phyloP scores from a whole-genome alignment of 1,140 invertebrate species.

The Zaprionus vittiger region DNA sequence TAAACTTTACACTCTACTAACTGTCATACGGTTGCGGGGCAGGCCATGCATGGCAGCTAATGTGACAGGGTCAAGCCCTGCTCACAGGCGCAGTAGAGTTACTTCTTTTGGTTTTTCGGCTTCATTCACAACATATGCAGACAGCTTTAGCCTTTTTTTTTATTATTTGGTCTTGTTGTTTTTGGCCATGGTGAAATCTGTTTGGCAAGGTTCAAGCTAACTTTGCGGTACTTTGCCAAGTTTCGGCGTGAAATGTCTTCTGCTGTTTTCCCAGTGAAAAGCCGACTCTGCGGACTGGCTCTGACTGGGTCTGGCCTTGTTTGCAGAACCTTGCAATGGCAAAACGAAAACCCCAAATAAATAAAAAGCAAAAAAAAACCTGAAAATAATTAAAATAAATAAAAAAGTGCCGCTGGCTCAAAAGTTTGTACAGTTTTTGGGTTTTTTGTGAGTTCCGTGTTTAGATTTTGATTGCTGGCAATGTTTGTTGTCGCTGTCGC shows the following conservation, averaged over 20 bases:
- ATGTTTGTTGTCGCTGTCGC: background rate
- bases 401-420: constrained; percentile 12
- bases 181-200: constrained; percentile 47
- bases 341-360: constrained; percentile 14
- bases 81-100: constrained; percentile 4
- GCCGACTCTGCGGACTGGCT: constrained; percentile 13
- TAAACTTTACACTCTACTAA: constrained; percentile 82
- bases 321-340: constrained; percentile 16
- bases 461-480: constrained; percentile 33
- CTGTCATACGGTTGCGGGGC: constrained; percentile 44
- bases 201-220: constrained; percentile 38
- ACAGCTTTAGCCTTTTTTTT: constrained; percentile 3
- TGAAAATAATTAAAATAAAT: constrained; percentile 5
- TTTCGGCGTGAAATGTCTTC: constrained; percentile 31
- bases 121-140: constrained; percentile 15
- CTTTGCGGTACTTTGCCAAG: constrained; percentile 16
- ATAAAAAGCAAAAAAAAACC: constrained; percentile 4
- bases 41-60: constrained; percentile 65
- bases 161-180: background rate
- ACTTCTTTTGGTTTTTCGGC: constrained; percentile 4
- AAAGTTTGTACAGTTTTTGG: constrained; percentile 7
- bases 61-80: constrained; percentile 69
- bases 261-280: constrained; percentile 26
- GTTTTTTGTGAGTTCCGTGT: constrained; percentile 54
- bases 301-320: constrained; percentile 17